phyloP scores from a whole-genome alignment of 2,888 invertebrate species.

The Erannis defoliaria region DNA sequence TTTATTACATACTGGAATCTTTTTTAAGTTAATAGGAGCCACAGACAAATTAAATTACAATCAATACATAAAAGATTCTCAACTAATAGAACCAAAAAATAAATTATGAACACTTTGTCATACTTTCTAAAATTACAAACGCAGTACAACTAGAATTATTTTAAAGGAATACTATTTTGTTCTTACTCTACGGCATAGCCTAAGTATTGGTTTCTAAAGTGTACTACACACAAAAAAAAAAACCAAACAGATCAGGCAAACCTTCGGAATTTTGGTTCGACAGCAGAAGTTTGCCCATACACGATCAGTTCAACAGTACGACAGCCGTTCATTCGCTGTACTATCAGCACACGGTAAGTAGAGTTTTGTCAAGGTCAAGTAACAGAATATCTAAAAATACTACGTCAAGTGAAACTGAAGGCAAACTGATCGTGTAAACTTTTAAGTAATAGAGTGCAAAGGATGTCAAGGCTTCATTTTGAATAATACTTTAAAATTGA shows the following conservation, averaged over 20 bases:
- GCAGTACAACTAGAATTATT: constrained; percentile 53
- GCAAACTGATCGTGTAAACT: not conserved
- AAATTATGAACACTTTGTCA: constrained; percentile 71
- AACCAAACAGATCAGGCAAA: not conserved
- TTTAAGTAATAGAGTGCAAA: not conserved
- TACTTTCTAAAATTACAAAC: constrained; percentile 61
- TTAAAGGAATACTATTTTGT: constrained; percentile 75
- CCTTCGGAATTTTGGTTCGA: not conserved
- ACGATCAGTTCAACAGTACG: not conserved
- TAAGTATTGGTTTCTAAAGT: constrained; percentile 54
- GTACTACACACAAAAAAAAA: not conserved
- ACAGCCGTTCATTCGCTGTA: too few species aligned
- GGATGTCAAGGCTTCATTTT: not conserved
- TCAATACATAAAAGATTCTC: constrained; percentile 52
- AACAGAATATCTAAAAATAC: not conserved
- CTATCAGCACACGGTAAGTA: not conserved
- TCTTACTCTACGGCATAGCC: constrained; percentile 64
- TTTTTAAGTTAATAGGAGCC: constrained; percentile 9
- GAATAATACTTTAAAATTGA: not conserved
- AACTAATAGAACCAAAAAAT: constrained; percentile 66
- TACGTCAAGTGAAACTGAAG: not conserved
- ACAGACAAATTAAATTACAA: constrained; percentile 18
- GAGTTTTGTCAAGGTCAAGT: not conserved
- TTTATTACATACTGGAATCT: not conserved
- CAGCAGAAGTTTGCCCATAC: not conserved